Evolutionary conservation across 2,113 vertebrate genomes (phyloP).

Genomic region (Pseudopipra pipra): DNA sequence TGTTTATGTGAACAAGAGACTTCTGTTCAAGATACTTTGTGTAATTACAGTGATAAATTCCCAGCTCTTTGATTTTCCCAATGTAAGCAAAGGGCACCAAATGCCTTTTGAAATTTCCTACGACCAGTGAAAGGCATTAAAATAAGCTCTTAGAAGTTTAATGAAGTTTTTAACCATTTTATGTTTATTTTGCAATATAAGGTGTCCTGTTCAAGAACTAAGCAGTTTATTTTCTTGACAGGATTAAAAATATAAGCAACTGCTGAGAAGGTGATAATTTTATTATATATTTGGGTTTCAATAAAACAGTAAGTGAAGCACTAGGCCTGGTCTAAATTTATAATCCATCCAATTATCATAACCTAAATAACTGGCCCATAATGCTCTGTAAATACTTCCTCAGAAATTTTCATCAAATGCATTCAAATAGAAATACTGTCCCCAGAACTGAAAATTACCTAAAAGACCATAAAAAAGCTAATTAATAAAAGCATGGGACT

Average conservation of each 20-base stretch:
- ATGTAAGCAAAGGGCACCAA: background rate
- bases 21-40: background rate
- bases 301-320: background rate
- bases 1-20: background rate
- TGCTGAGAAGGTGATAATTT: constrained; percentile 8
- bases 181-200: background rate
- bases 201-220: background rate
- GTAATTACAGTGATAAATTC: background rate
- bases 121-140: background rate
- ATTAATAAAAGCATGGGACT: background rate
- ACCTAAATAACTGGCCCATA: background rate
- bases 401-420: background rate
- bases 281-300: background rate
- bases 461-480: background rate
- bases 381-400: background rate
- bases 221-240: background rate
- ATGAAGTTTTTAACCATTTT: background rate
- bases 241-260: background rate
- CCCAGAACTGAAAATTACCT: background rate
- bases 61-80: background rate
- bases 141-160: constrained; percentile 8
- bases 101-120: background rate
- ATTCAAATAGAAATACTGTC: background rate
- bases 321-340: background rate
- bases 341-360: background rate